A percentile compares a stretch with the other conserved stretches of the same genome.
These are phyloP conservation scores for Aleiodes alternator DNA, from an alignment of 2,888 invertebrate genomes.

Conservation along the genomic window DNA sequence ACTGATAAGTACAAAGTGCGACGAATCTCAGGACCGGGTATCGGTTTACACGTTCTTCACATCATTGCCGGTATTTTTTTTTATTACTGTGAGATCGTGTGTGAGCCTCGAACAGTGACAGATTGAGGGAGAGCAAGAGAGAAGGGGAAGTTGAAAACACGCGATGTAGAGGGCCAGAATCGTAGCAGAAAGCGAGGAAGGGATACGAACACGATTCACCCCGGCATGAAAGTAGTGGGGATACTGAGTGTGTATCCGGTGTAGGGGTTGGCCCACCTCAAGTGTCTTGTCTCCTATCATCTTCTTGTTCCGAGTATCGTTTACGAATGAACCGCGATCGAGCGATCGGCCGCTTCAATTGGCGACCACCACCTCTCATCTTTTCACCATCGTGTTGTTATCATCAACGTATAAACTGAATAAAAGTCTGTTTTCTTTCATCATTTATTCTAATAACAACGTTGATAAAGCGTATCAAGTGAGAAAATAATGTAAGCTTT, in stretches of 20 bases:
- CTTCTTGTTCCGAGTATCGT: conserved; percentile 70
- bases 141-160: conserved; percentile 43
- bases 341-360: conserved; percentile 66
- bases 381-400: conserved; percentile 41
- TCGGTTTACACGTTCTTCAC: conserved; percentile 44
- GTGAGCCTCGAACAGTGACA: conserved; percentile 9
- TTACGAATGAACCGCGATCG: conserved; percentile 72
- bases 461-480: not conserved
- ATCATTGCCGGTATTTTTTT: conserved; percentile 52
- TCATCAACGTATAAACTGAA: conserved; percentile 39
- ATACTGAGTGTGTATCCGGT: conserved; percentile 54
- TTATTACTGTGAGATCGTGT: conserved; percentile 11
- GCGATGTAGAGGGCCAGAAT: conserved; percentile 18
- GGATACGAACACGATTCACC: conserved; percentile 23
- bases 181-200: conserved; percentile 56
- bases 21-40: conserved; percentile 14
- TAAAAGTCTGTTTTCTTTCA: conserved; percentile 29
- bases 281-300: conserved; percentile 71
- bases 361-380: conserved; percentile 50
- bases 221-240: conserved; percentile 51
- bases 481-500: conserved; percentile 19
- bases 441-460: conserved; percentile 19
- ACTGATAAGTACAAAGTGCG: conserved; percentile 31
- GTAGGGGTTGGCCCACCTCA: conserved; percentile 65
- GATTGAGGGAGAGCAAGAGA: conserved; percentile 20